phyloP scores from a whole-genome alignment of 2,113 vertebrate genomes.

The Neolamprologus modestus region DNA sequence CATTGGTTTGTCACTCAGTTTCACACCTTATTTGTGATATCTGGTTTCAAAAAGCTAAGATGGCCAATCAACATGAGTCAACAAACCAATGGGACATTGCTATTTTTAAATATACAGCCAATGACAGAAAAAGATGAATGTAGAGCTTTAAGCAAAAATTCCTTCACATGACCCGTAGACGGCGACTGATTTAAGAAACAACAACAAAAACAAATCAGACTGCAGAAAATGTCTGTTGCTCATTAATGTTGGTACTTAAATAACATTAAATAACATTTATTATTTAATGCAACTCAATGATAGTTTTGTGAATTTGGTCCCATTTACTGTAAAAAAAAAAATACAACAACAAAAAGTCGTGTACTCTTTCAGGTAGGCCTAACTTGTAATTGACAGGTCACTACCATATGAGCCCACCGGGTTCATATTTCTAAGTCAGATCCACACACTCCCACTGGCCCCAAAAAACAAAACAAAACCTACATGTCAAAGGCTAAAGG shows the following conservation, averaged over 20 bases:
- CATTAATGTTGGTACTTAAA: not conserved
- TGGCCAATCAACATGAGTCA: not conserved
- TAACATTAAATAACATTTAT: not conserved
- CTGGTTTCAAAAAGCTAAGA: not conserved
- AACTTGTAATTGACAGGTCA: not conserved
- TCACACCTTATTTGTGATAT: fast-evolving
- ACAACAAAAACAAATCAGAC: not conserved
- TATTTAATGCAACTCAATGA: not conserved
- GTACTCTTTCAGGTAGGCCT: not conserved
- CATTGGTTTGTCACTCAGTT: not conserved
- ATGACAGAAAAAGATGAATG: not conserved
- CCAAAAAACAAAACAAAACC: not conserved
- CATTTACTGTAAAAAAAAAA: not conserved
- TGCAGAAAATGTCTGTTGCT: not conserved
- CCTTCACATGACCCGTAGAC: not conserved
- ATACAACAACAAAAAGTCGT: not conserved
- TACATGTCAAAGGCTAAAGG: not conserved
- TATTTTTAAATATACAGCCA: not conserved
- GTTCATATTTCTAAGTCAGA: not conserved
- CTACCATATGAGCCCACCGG: not conserved
- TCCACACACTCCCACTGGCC: not conserved
- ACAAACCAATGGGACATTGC: not conserved
- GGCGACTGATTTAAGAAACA: not conserved
- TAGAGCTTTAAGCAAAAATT: not conserved
- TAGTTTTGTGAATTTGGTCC: not conserved